Percentiles rank a stretch among this genome's conserved stretches.
phyloP scores from a whole-genome alignment of 2,888 invertebrate species.

The Latheticus oryzae region DNA sequence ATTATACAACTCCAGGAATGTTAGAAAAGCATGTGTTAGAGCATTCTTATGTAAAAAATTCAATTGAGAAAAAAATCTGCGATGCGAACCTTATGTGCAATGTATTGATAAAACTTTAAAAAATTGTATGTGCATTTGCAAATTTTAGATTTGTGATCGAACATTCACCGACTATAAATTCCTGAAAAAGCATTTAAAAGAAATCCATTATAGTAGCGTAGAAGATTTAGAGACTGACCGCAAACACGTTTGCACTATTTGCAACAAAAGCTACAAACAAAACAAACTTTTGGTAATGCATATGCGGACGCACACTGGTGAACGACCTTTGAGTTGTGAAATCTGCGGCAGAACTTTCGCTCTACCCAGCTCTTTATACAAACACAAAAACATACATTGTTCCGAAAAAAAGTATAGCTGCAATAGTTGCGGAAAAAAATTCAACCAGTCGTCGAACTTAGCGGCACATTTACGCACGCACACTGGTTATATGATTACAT shows the following conservation, averaged over 20 bases:
- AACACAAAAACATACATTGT: conserved; percentile 60
- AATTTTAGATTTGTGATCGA: conserved; percentile 60
- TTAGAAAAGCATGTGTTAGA: conserved; percentile 56
- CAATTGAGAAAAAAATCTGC: conserved; percentile 39
- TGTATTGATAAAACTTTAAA: background rate
- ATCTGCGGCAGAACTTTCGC: conserved; percentile 62
- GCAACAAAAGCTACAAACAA: conserved; percentile 62
- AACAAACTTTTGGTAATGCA: conserved; percentile 60
- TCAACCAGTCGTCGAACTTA: conserved; percentile 61
- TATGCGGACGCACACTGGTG: conserved; percentile 62
- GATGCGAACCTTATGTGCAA: conserved; percentile 51
- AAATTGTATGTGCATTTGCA: conserved; percentile 36
- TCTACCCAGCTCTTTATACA: conserved; percentile 61
- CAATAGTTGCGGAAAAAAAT: conserved; percentile 60
- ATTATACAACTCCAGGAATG: conserved; percentile 54
- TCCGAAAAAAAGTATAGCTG: conserved; percentile 59
- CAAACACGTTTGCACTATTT: conserved; percentile 60
- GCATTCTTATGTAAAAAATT: conserved; percentile 46
- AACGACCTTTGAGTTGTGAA: conserved; percentile 62
- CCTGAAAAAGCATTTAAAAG: conserved; percentile 58
- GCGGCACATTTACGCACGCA: conserved; percentile 60
- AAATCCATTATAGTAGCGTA: conserved; percentile 53
- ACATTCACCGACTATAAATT: conserved; percentile 56
- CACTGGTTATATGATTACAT: no score
- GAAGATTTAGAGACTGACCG: conserved; percentile 46